These are phyloP conservation scores for Zoanthus gigantus DNA, from an alignment of 92 coral and sea anemone species.

Conservation along the genomic window DNA sequence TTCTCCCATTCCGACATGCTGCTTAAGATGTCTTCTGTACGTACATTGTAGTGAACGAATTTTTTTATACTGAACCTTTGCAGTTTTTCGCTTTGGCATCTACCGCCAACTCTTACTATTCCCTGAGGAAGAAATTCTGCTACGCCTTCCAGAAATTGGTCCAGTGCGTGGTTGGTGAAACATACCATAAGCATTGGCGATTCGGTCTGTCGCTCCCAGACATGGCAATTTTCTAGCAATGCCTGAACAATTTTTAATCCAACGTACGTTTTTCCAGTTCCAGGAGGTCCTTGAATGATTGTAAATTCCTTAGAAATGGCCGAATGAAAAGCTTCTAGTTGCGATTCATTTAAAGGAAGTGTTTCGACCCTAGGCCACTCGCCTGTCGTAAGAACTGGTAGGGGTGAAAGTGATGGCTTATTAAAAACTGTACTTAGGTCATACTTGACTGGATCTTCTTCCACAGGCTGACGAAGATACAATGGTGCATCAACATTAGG, in stretches of 20 bases:
- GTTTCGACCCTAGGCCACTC: conserved; percentile 71
- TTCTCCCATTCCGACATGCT: conserved; percentile 22
- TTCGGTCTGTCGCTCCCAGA: conserved; percentile 43
- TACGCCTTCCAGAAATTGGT: conserved; percentile 85
- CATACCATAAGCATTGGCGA: conserved; percentile 87
- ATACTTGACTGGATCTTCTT: conserved; percentile 40
- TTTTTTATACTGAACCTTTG: conserved; percentile 51
- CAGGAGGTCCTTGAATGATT: conserved; percentile 81
- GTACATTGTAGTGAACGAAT: not conserved
- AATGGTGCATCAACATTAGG: conserved; percentile 74
- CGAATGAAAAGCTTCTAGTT: conserved; percentile 75
- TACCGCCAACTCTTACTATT: conserved; percentile 75
- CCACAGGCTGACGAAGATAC: conserved; percentile 51
- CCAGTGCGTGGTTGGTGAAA: conserved; percentile 83
- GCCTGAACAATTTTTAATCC: conserved; percentile 48
- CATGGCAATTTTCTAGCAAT: conserved; percentile 37
- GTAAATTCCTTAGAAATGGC: conserved; percentile 85
- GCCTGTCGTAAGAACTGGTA: conserved; percentile 47
- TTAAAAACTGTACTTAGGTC: conserved; percentile 54
- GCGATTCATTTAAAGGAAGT: conserved; percentile 75
- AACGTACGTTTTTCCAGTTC: conserved; percentile 56
- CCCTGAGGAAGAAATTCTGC: conserved; percentile 47
- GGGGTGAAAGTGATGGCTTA: not conserved
- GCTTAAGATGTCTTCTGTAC: not conserved
- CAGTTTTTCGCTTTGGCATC: conserved; percentile 71